Evolutionary conservation across 2,113 vertebrate genomes (phyloP).

Genomic region (Amblyopsis rosae): DNA sequence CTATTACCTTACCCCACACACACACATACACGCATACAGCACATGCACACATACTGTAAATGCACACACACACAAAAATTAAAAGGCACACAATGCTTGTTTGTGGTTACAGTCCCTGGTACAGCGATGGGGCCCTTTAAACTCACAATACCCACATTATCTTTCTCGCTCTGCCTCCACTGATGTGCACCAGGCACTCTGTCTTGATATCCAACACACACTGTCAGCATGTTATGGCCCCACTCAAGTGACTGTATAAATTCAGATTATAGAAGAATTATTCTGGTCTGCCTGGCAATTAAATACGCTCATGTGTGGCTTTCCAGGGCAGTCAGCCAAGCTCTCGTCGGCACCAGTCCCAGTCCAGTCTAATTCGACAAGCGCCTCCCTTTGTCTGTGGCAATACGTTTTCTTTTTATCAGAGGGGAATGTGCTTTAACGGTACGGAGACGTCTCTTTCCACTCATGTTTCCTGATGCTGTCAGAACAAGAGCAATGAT

Average conservation of each 20-base stretch:
- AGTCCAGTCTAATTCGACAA: constrained; percentile 84
- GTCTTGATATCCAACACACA: constrained; percentile 58
- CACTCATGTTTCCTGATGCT: constrained; percentile 45
- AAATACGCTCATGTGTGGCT: constrained; percentile 88
- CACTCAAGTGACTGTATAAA: constrained; percentile 68
- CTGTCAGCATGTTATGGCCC: constrained; percentile 65
- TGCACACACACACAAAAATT: background rate
- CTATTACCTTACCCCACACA: constrained; percentile 52
- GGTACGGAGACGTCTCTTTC: constrained; percentile 60
- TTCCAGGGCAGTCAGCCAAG: constrained; percentile 85
- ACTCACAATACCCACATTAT: constrained; percentile 65
- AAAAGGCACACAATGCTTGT: constrained; percentile 37
- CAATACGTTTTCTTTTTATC: constrained; percentile 80
- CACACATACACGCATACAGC: constrained; percentile 9
- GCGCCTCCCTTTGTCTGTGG: constrained; percentile 79
- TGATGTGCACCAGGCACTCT: constrained; percentile 51
- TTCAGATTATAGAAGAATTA: constrained; percentile 84
- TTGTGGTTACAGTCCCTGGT: constrained; percentile 45
- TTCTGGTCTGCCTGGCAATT: constrained; percentile 89
- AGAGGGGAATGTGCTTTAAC: constrained; percentile 75
- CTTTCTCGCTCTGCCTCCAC: constrained; percentile 26
- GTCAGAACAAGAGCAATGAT: constrained; percentile 32
- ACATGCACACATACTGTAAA: background rate
- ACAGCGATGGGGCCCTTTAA: constrained; percentile 48
- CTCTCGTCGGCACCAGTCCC: constrained; percentile 83